Evolutionary conservation across 2,113 vertebrate genomes (phyloP).

Genomic region (Lichenostomus cassidix): DNA sequence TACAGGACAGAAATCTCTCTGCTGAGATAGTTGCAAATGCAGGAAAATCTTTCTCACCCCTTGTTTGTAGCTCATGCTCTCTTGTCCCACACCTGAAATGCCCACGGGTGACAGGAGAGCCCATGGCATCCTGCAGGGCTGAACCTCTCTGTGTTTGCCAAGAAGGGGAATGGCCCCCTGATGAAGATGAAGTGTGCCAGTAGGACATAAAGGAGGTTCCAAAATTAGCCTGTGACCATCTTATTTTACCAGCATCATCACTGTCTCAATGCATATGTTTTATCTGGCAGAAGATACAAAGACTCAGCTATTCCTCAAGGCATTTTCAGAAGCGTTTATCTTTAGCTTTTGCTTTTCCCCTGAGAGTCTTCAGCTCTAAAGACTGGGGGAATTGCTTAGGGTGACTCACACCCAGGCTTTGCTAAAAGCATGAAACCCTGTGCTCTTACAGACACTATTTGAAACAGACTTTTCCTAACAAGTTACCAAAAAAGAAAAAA

Average conservation of each 20-base stretch:
- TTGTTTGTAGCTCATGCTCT: fast-evolving
- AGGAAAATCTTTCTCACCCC: neutral
- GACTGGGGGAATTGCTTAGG: neutral
- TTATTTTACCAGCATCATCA: neutral
- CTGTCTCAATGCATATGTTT: neutral
- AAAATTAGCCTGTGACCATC: neutral
- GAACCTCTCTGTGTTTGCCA: neutral
- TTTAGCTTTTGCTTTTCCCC: neutral
- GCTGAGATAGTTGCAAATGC: neutral
- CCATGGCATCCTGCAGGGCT: neutral
- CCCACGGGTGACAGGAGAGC: neutral
- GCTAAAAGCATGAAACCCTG: neutral
- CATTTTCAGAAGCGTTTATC: neutral
- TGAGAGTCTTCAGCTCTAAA: neutral
- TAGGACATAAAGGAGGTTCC: neutral
- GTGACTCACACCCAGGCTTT: neutral
- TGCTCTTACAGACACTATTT: neutral
- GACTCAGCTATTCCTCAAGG: neutral
- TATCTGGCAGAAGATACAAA: neutral
- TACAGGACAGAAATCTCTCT: neutral
- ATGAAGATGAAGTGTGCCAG: neutral
- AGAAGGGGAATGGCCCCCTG: neutral
- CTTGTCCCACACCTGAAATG: fast-evolving
- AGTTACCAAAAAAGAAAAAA: neutral
- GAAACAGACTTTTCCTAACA: neutral